phyloP scores from a whole-genome alignment of 2,113 vertebrate species.

The Butorides virescens region DNA sequence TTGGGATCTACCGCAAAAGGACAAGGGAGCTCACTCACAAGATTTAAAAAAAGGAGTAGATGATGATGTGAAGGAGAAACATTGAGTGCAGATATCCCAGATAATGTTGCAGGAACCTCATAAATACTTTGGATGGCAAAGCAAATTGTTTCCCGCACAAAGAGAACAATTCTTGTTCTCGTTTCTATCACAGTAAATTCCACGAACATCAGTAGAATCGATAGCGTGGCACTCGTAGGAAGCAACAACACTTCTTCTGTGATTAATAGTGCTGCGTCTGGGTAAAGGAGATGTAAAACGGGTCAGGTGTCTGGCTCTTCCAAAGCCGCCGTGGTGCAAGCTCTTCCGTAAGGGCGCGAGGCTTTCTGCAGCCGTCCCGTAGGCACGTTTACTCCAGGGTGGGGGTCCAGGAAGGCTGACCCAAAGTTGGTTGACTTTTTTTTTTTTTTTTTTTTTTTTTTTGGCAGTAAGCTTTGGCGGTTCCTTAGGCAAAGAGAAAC shows the following conservation, averaged over 20 bases:
- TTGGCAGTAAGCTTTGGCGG: not conserved
- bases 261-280: not conserved
- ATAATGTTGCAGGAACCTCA: not conserved
- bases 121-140: not conserved
- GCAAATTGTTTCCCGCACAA: not conserved
- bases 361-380: accelerated
- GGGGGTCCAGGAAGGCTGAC: not conserved
- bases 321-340: accelerated
- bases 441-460: no score
- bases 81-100: not conserved
- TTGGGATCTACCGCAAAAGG: not conserved
- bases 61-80: not conserved
- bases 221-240: not conserved
- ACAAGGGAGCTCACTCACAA: not conserved
- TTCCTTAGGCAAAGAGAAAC: not conserved
- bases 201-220: not conserved
- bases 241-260: not conserved
- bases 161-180: not conserved
- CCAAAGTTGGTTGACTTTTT: no score
- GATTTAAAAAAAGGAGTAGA: not conserved
- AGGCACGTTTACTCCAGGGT: accelerated
- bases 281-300: not conserved
- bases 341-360: accelerated
- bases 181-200: not conserved
- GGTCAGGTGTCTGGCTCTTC: not conserved